Conservation (phyloP, 2,888 invertebrate genomes). For the Cheilosia scutellata region DNA sequence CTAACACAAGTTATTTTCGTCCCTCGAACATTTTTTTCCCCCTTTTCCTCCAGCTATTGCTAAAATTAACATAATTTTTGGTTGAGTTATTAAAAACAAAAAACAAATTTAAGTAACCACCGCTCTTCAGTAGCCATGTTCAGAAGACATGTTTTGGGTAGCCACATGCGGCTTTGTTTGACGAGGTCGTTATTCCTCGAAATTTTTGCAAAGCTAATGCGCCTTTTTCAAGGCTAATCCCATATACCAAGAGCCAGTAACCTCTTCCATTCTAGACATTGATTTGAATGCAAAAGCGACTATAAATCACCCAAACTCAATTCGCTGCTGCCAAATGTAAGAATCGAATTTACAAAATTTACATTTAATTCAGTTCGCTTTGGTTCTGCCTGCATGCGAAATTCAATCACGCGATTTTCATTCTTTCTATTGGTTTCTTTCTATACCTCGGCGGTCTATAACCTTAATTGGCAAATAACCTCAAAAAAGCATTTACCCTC, state of each 20-base stretch:
- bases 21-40: too few relatives aligned
- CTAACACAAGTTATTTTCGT: too few relatives aligned
- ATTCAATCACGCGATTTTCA: constrained; percentile 13
- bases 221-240: background rate
- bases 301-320: background rate
- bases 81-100: too few relatives aligned
- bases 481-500: constrained; percentile 30
- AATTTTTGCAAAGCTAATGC: background rate
- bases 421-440: background rate
- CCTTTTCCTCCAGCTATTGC: too few relatives aligned
- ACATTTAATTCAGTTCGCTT: constrained; percentile 21
- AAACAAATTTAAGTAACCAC: too few relatives aligned
- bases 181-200: constrained; percentile 5
- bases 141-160: too few relatives aligned
- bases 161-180: background rate
- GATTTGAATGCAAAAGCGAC: constrained; percentile 20
- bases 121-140: too few relatives aligned
- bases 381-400: constrained; percentile 17
- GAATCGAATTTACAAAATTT: constrained; percentile 14
- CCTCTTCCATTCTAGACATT: constrained; percentile 12
- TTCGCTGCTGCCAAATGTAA: background rate
- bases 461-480: constrained; percentile 59
- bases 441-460: constrained; percentile 48
- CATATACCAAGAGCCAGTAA: constrained; percentile 4
- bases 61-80: too few relatives aligned